Evolutionary conservation across 1,140 invertebrate species (phyloP).

Genomic region (Campoletis sonorensis): DNA sequence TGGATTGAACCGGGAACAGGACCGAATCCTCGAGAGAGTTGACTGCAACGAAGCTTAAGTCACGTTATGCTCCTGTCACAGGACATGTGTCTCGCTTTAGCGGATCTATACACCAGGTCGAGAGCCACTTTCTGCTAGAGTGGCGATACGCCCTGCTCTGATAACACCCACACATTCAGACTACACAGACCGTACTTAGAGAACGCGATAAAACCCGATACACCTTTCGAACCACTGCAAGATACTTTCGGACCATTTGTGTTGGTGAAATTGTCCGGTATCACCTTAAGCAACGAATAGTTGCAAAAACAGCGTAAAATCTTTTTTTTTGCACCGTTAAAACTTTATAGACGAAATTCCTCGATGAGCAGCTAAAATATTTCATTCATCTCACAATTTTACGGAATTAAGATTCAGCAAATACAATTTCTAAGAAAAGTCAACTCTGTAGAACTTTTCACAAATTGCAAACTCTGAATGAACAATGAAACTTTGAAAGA

Average conservation of each 20-base stretch:
- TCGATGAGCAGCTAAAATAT: no score
- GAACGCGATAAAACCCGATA: background rate
- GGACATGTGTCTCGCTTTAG: background rate
- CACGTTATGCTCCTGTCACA: slow-evolving; percentile 9
- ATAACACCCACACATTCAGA: slow-evolving; percentile 72
- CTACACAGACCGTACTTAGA: background rate
- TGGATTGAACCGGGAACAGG: background rate
- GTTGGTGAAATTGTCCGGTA: background rate
- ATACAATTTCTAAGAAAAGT: no score
- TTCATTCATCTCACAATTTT: no score
- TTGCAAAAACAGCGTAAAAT: no score
- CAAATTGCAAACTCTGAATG: no score
- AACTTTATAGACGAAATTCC: no score
- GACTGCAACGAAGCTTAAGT: background rate
- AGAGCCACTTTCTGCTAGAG: slow-evolving; percentile 45
- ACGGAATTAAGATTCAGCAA: no score
- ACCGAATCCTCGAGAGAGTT: slow-evolving; percentile 1
- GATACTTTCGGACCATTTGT: slow-evolving; percentile 6
- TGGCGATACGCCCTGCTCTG: slow-evolving; percentile 72
- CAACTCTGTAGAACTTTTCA: no score
- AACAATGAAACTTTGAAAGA: no score
- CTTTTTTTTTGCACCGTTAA: no score
- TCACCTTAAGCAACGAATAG: no score
- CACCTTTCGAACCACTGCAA: background rate
- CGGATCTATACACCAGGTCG: slow-evolving; percentile 3